A percentile compares a stretch with the other conserved stretches of the same genome.
Conservation (phyloP, 2,113 vertebrate genomes). For the Grammomys surdaster region DNA sequence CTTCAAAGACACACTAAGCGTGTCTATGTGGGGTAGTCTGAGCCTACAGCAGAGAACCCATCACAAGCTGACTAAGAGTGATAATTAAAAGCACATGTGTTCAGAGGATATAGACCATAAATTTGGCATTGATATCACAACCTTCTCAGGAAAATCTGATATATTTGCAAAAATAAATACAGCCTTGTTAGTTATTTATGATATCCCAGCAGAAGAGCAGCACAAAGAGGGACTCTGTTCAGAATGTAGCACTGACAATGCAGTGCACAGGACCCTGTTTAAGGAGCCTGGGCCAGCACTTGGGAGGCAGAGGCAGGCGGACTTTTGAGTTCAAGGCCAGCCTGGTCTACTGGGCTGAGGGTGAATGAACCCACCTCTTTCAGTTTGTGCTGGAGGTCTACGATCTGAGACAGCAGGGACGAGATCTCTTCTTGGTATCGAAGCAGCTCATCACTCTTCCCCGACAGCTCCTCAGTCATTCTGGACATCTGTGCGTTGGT, state of each 20-base stretch:
- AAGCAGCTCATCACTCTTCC: conserved; percentile 94
- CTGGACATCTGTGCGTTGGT: conserved; percentile 95
- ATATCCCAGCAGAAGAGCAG: neutral
- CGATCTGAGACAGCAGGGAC: conserved; percentile 95
- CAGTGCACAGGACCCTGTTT: neutral
- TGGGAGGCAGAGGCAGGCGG: no score
- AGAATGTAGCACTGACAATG: neutral
- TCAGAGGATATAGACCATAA: conserved; percentile 31
- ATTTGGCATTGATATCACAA: neutral
- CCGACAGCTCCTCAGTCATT: conserved; percentile 94
- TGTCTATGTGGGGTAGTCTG: conserved; percentile 3
- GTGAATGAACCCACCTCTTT: conserved; percentile 89
- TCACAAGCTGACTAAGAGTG: conserved; percentile 18
- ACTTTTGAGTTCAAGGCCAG: no score
- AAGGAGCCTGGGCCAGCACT: neutral
- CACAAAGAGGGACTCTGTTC: neutral
- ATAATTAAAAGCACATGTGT: neutral
- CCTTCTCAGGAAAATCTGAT: conserved; percentile 47
- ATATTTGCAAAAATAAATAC: neutral
- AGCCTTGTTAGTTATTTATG: conserved; percentile 11
- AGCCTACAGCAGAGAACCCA: neutral
- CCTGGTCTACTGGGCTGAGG: neutral
- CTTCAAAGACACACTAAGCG: conserved; percentile 15
- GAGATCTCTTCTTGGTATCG: conserved; percentile 97
- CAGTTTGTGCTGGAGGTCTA: conserved; percentile 95